phyloP scores from a whole-genome alignment of 2,113 vertebrate genomes.

The Triplophysa tibetana region DNA sequence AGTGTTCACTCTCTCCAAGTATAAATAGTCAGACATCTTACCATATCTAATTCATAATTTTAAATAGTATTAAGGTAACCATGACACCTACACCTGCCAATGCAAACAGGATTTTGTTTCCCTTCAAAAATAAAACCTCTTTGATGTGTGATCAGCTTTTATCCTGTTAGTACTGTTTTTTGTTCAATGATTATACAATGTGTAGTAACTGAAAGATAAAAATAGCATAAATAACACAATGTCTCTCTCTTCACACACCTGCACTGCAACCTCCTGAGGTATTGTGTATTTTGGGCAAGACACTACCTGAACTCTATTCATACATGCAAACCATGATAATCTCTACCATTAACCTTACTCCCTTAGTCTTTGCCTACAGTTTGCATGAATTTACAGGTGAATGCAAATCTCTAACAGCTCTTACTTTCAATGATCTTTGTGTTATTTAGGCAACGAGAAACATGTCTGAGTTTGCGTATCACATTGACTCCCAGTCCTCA shows the following conservation, averaged over 20 bases:
- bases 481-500: background rate
- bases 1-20: background rate
- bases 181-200: background rate
- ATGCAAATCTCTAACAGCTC: background rate
- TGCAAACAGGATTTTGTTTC: background rate
- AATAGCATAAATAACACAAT: background rate
- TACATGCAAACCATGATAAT: conserved; percentile 10
- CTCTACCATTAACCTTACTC: background rate
- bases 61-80: background rate
- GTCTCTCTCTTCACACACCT: conserved; percentile 12
- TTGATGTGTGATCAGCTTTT: background rate
- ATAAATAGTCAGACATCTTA: background rate
- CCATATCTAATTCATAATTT: background rate
- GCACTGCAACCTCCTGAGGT: background rate
- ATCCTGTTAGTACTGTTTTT: background rate
- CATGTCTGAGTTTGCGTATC: conserved; percentile 8
- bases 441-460: background rate
- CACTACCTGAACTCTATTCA: background rate
- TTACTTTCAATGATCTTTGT: background rate
- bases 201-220: background rate
- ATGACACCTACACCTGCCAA: background rate
- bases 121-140: background rate
- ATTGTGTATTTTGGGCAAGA: conserved; percentile 7
- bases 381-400: conserved; percentile 11
- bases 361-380: conserved; percentile 1